Conservation (phyloP, 2,113 vertebrate species). For the Gallinago jamesoni region DNA sequence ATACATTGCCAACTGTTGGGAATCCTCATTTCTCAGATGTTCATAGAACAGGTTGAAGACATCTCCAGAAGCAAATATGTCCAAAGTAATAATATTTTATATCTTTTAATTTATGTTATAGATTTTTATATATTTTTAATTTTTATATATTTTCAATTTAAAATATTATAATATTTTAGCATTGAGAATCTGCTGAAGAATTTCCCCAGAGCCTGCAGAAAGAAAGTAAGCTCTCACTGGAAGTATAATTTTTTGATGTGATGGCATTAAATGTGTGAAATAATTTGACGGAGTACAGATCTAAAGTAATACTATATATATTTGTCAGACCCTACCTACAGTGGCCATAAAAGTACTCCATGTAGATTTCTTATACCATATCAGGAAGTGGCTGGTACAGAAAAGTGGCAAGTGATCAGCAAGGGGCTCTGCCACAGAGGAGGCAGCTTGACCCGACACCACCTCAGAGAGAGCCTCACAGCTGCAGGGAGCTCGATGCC, state of each 20-base stretch:
- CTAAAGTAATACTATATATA: not conserved
- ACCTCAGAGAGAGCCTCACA: slow-evolving; percentile 47
- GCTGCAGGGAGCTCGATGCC: slow-evolving; percentile 57
- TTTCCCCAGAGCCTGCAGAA: not conserved
- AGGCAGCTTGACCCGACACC: slow-evolving; percentile 51
- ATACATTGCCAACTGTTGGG: not conserved
- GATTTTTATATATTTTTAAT: no score
- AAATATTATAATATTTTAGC: not conserved
- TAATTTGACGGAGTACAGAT: not conserved
- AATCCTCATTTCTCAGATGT: not conserved
- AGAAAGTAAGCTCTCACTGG: not conserved
- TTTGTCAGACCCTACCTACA: not conserved
- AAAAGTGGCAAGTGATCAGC: not conserved
- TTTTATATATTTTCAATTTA: no score
- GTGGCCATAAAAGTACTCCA: not conserved
- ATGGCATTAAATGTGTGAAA: not conserved
- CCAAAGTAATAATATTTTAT: not conserved
- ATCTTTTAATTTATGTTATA: no score
- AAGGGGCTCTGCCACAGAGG: not conserved
- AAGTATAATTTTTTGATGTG: not conserved
- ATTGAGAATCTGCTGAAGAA: not conserved
- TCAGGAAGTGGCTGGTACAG: not conserved
- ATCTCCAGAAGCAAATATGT: not conserved
- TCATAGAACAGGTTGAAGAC: not conserved
- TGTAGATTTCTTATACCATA: not conserved